Conservation (phyloP, 2,888 invertebrate species). For the Troilus luridus region DNA sequence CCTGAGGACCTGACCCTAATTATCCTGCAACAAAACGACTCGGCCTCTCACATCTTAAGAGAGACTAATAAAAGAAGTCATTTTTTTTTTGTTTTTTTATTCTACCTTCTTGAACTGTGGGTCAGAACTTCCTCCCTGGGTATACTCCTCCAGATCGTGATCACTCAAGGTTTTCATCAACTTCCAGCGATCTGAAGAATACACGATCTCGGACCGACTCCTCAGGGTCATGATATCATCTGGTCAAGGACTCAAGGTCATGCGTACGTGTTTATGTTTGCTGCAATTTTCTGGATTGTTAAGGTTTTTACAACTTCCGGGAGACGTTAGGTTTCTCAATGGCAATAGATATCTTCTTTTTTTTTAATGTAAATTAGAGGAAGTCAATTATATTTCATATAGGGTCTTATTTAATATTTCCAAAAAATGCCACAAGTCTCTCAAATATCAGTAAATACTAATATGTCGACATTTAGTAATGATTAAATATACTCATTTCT, state of each 20-base stretch:
- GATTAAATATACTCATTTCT: too few species aligned
- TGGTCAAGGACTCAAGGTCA: neutral
- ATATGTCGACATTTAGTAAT: too few species aligned
- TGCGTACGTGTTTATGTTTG: neutral
- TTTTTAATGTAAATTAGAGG: neutral
- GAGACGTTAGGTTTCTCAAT: too few species aligned
- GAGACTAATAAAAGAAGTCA: neutral
- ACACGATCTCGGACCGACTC: neutral
- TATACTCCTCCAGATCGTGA: neutral
- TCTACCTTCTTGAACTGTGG: neutral
- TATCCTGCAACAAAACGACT: neutral
- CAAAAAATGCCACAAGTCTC: too few species aligned
- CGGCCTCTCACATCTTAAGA: neutral
- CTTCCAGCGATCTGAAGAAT: neutral
- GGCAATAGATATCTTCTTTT: too few species aligned
- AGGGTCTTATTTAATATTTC: too few species aligned
- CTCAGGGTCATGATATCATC: constrained; percentile 15
- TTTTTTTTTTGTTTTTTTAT: neutral
- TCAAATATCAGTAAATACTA: too few species aligned
- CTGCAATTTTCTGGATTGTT: neutral
- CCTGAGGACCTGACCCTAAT: neutral
- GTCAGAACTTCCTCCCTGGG: neutral
- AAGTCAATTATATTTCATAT: neutral
- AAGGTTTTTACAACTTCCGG: neutral
- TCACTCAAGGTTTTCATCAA: neutral